phyloP scores from a whole-genome alignment of 1,140 invertebrate species.

The Oryzaephilus surinamensis region DNA sequence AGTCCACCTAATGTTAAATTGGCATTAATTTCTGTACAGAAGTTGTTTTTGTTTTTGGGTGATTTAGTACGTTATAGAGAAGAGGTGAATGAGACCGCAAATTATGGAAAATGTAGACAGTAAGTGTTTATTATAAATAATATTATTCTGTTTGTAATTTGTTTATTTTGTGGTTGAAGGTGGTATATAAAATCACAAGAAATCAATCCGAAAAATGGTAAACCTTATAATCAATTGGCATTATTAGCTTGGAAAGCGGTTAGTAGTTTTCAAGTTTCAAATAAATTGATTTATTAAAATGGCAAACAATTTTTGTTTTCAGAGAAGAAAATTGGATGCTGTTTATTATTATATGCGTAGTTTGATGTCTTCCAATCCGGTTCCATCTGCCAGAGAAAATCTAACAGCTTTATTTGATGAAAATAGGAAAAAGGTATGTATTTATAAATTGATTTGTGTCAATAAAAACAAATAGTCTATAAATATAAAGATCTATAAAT shows the following conservation, averaged over 20 bases:
- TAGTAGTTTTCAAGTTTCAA: no score
- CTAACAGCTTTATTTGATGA: conserved; percentile 85
- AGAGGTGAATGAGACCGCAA: conserved; percentile 68
- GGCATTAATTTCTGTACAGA: conserved; percentile 74
- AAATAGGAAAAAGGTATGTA: conserved; percentile 77
- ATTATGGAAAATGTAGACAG: conserved; percentile 76
- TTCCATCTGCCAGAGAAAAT: conserved; percentile 79
- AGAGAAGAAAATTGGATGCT: conserved; percentile 91
- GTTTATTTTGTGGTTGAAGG: no score
- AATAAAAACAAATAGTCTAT: neutral
- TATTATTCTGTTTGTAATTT: conserved; percentile 10
- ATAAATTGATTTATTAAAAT: conserved; percentile 4
- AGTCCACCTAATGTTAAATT: conserved; percentile 57
- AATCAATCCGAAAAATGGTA: conserved; percentile 88
- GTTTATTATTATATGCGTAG: conserved; percentile 95
- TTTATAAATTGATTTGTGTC: conserved; percentile 7
- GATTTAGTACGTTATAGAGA: conserved; percentile 86
- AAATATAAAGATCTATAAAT: neutral
- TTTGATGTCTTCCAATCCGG: conserved; percentile 86
- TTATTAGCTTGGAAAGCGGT: conserved; percentile 51
- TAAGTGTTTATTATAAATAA: no score
- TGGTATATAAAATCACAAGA: conserved; percentile 90
- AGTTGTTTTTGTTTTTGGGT: conserved; percentile 78
- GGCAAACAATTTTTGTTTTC: conserved; percentile 29
- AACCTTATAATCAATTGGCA: conserved; percentile 91